Percentiles rank a stretch among this genome's conserved stretches.
Evolutionary conservation across 2,113 vertebrate species (phyloP).

Genomic region (Bothrops jararaca): DNA sequence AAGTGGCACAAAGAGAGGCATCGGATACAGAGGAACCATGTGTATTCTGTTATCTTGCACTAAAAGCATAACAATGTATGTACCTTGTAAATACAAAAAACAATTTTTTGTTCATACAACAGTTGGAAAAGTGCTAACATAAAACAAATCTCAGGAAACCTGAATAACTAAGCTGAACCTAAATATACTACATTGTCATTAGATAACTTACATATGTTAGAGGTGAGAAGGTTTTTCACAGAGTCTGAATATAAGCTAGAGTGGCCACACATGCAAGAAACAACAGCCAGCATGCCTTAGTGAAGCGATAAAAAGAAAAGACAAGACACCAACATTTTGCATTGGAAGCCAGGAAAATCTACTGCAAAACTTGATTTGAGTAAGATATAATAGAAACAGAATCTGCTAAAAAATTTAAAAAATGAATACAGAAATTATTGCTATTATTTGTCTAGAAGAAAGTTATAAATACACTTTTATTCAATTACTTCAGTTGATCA

Average conservation of each 20-base stretch:
- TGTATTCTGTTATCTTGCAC: background rate
- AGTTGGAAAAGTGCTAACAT: background rate
- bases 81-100: background rate
- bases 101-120: background rate
- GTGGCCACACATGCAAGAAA: conserved; percentile 80
- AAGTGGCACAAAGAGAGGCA: background rate
- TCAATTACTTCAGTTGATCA: background rate
- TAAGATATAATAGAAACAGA: conserved; percentile 32
- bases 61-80: background rate
- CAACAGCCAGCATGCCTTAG: conserved; percentile 82
- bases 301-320: conserved; percentile 76
- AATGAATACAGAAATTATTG: background rate
- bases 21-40: background rate
- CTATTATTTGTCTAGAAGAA: background rate
- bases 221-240: conserved; percentile 88
- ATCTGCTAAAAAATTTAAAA: conserved; percentile 28
- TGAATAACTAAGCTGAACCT: conserved; percentile 45
- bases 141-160: conserved; percentile 36
- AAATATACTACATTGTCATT: conserved; percentile 45
- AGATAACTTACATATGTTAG: conserved; percentile 88
- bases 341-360: conserved; percentile 61
- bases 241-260: conserved; percentile 82
- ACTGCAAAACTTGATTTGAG: conserved; percentile 35
- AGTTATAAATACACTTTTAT: background rate
- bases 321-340: conserved; percentile 68